phyloP scores from a whole-genome alignment of 2,888 invertebrate genomes.

The Agriotes lineatus region DNA sequence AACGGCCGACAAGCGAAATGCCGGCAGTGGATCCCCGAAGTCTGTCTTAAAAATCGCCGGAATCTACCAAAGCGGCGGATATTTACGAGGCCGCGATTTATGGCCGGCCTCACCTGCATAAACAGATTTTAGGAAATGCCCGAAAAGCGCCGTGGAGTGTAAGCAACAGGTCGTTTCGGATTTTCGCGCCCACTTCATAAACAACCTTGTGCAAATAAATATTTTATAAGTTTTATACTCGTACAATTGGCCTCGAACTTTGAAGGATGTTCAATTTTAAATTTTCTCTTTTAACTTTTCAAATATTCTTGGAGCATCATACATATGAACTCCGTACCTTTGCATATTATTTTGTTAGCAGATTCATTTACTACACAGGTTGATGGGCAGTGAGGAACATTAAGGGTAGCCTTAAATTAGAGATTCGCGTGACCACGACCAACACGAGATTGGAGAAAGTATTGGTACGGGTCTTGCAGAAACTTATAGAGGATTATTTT shows the following conservation, averaged over 20 bases:
- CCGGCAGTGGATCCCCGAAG: slow-evolving; percentile 18
- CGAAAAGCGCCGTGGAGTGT: not conserved
- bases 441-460: too few relatives aligned
- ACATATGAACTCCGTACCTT: too few relatives aligned
- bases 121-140: slow-evolving; percentile 13
- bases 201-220: slow-evolving; percentile 11
- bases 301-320: too few relatives aligned
- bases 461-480: too few relatives aligned
- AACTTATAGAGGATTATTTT: too few relatives aligned
- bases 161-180: slow-evolving; percentile 10
- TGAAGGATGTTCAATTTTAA: not conserved
- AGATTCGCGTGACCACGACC: too few relatives aligned
- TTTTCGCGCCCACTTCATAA: not conserved
- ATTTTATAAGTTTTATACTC: slow-evolving; percentile 6
- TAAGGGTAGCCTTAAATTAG: too few relatives aligned
- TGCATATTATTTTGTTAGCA: too few relatives aligned
- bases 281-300: too few relatives aligned
- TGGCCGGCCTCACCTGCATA: slow-evolving; percentile 5
- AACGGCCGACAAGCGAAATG: slow-evolving; percentile 1
- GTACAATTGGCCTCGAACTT: not conserved
- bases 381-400: too few relatives aligned
- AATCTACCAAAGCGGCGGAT: not conserved
- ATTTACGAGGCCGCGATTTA: not conserved
- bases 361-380: too few relatives aligned
- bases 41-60: not conserved